Conservation (phyloP, 2,797 vertebrate species). For the Eulemur mongoz region DNA sequence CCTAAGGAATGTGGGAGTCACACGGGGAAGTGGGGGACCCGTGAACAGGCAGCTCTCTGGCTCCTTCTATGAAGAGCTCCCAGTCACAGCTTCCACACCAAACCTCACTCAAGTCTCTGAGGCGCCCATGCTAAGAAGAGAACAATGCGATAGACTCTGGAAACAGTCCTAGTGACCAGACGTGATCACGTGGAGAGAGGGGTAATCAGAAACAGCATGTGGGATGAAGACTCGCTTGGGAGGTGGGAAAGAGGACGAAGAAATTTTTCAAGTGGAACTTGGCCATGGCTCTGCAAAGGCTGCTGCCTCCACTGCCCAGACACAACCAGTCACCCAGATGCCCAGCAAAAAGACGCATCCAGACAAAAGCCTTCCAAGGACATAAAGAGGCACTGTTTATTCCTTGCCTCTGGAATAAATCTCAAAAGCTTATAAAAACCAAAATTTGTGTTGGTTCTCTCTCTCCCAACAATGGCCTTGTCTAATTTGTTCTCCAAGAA, state of each 20-base stretch:
- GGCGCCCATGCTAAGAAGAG: background rate
- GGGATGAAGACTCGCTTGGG: accelerated
- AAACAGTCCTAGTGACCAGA: background rate
- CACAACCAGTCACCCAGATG: background rate
- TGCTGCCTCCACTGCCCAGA: background rate
- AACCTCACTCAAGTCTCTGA: background rate
- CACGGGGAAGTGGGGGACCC: background rate
- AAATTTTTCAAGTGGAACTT: too few relatives aligned
- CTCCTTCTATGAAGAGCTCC: background rate
- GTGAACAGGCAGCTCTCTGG: background rate
- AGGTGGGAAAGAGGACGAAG: accelerated
- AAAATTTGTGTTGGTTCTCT: background rate
- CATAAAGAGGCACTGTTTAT: background rate
- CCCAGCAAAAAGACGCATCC: background rate
- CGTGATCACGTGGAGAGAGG: accelerated
- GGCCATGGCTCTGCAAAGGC: background rate
- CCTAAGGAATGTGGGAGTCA: background rate
- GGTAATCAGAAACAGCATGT: accelerated
- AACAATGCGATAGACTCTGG: background rate
- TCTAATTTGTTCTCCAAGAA: background rate
- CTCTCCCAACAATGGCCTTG: background rate
- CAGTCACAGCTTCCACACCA: background rate
- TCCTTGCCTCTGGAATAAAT: background rate
- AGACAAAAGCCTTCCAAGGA: background rate
- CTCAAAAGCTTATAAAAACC: background rate